phyloP scores from a whole-genome alignment of 2,113 vertebrate genomes.

The Leuciscus idus region DNA sequence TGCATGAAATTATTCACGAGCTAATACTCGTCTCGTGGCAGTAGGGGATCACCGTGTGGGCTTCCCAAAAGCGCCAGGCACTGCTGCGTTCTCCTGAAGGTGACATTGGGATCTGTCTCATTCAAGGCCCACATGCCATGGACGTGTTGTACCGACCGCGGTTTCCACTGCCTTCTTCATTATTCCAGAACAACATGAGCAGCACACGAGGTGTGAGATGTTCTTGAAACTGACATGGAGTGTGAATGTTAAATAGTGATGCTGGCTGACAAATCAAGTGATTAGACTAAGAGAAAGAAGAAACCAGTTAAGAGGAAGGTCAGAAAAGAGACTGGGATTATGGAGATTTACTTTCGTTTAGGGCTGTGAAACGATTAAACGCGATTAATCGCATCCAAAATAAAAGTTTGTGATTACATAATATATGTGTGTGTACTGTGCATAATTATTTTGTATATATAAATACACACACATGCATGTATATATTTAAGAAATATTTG shows the following conservation, averaged over 20 bases:
- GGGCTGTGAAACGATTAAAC: too few relatives aligned
- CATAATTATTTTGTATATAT: too few relatives aligned
- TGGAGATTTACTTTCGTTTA: neutral
- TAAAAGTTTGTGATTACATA: too few relatives aligned
- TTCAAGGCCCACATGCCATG: conserved; percentile 63
- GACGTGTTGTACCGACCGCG: conserved; percentile 62
- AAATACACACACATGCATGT: too few relatives aligned
- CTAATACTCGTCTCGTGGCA: conserved; percentile 54
- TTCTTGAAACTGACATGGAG: conserved; percentile 56
- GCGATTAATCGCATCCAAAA: too few relatives aligned
- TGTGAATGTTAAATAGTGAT: conserved; percentile 41
- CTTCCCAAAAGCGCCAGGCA: conserved; percentile 46
- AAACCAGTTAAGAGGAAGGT: conserved; percentile 4
- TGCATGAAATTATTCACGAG: conserved; percentile 39
- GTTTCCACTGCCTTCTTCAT: conserved; percentile 72
- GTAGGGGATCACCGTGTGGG: conserved; percentile 40
- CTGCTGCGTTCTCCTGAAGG: conserved; percentile 66
- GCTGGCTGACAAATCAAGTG: conserved; percentile 23
- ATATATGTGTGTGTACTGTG: too few relatives aligned
- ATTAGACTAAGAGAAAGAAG: neutral
- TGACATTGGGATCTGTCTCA: conserved; percentile 71
- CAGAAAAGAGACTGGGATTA: neutral
- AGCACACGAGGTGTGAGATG: conserved; percentile 51
- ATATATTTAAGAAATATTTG: too few relatives aligned
- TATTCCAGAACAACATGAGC: conserved; percentile 64